Conservation (phyloP, 2,888 invertebrate genomes). For the Bellardia pandia region DNA sequence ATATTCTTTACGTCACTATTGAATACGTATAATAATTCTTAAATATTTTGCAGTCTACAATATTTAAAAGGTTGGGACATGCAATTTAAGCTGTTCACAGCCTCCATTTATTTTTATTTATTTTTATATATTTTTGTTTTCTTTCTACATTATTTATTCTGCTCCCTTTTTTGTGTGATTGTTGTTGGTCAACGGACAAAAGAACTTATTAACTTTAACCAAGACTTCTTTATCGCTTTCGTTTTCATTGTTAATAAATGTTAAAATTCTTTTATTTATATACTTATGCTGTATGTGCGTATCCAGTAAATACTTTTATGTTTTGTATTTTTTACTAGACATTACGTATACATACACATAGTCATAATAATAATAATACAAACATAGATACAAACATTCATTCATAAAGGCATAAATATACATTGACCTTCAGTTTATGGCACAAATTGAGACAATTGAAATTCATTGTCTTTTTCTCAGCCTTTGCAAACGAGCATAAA, state of each 20-base stretch:
- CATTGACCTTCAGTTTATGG: constrained; percentile 54
- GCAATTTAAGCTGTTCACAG: constrained; percentile 20
- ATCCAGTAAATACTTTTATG: too few relatives aligned
- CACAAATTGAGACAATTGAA: constrained; percentile 64
- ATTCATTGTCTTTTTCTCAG: constrained; percentile 53
- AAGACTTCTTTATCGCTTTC: constrained; percentile 32
- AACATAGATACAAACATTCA: not conserved
- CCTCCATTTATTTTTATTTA: constrained; percentile 4
- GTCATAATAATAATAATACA: not conserved
- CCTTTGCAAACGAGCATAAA: not conserved
- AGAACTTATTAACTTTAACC: constrained; percentile 46
- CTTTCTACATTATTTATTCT: not conserved
- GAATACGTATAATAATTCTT: not conserved
- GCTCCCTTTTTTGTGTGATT: not conserved
- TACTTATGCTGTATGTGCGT: not conserved
- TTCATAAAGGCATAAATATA: constrained; percentile 29
- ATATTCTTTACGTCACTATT: too few relatives aligned
- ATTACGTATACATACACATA: not conserved
- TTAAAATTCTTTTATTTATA: constrained; percentile 42
- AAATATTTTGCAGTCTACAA: not conserved
- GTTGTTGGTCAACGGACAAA: constrained; percentile 13
- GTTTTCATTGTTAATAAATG: constrained; percentile 51
- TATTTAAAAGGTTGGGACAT: constrained; percentile 13
- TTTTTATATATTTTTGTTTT: not conserved
- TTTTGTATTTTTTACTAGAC: not conserved